Evolutionary conservation across 2,888 invertebrate genomes (phyloP), one percentile per base, ranked within the genome.

Genomic region (Hyppa rectilinea): DNA sequence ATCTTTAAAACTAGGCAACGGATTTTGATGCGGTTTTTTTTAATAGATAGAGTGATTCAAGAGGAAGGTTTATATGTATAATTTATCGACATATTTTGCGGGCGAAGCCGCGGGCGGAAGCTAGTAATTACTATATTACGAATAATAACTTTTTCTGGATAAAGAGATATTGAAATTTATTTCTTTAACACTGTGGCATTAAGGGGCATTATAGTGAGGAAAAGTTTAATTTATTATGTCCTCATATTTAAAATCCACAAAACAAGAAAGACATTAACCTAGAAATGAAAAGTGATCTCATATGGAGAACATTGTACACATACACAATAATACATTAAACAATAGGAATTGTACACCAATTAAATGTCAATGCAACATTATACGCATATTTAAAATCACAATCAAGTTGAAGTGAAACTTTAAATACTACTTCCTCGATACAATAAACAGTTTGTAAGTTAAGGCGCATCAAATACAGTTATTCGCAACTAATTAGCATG

Each of bases 401-500:
- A 75, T 71, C 53, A 65, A 74, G 4, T 49, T 71, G 36, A 66
- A 71, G 55, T 49, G 63, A 76, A 71, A 77, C 68, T 72, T 59
- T 56, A 75, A 79, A 78, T 71, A 83, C 64, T 76, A 81, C 72
- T 76, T 81, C 72, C 72, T 80, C 75, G 68, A 79, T 75, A 87
- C 83, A 88, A 84, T 86, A 91, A 90, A 91, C 88, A 91, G 90
- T 89, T 71, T 90, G 89, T 90, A 90, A 85, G 85, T 80, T 80
- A 86, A 90, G 88, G 87, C 89, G 87, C 86, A 89, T 80, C 84
- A 92, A 84, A 79, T 86, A 87, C 95, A 95, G 95, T 96, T 96
- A 95, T 90, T 92, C 92, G 86, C 80, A 87, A 87, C 93, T 94
- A 94, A 95, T 95, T 96, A 95, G 92, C 95, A 95, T 95, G 93